phyloP scores from a whole-genome alignment of 2,888 invertebrate species.

The Hofmannophila pseudospretella region DNA sequence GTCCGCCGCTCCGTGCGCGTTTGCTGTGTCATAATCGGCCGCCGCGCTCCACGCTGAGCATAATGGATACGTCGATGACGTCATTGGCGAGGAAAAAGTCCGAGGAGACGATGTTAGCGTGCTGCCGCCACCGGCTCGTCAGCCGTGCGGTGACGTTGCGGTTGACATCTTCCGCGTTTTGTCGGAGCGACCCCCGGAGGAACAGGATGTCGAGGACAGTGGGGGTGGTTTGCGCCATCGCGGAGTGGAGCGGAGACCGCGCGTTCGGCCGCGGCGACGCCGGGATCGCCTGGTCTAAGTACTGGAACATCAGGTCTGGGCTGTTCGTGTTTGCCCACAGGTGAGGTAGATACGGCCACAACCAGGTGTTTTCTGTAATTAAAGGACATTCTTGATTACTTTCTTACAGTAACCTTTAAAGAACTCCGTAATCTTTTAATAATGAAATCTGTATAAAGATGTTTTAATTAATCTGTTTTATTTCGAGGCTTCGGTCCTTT shows the following conservation, averaged over 20 bases:
- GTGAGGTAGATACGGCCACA: slow-evolving; percentile 81
- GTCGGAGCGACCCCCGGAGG: slow-evolving; percentile 78
- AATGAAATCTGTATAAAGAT: too few species aligned
- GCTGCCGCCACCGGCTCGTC: slow-evolving; percentile 80
- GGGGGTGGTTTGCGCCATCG: slow-evolving; percentile 87
- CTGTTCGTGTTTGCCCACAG: slow-evolving; percentile 80
- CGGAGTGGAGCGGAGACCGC: slow-evolving; percentile 76
- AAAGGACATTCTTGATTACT: too few species aligned
- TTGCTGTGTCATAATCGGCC: slow-evolving; percentile 58
- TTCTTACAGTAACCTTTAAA: too few species aligned
- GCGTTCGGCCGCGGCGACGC: slow-evolving; percentile 55
- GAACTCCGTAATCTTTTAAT: too few species aligned
- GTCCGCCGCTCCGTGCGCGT: slow-evolving; percentile 46
- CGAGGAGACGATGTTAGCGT: slow-evolving; percentile 84
- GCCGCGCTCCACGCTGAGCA: slow-evolving; percentile 61
- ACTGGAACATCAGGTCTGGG: slow-evolving; percentile 50
- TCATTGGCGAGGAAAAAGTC: slow-evolving; percentile 86
- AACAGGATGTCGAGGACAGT: slow-evolving; percentile 80
- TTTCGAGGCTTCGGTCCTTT: too few species aligned
- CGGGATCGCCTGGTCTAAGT: slow-evolving; percentile 57
- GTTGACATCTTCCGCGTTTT: slow-evolving; percentile 82
- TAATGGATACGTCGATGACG: slow-evolving; percentile 82
- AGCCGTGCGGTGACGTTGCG: slow-evolving; percentile 83
- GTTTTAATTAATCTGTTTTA: too few species aligned
- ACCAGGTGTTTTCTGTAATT: slow-evolving; percentile 75